Evolutionary conservation across 2,888 invertebrate species (phyloP).

Genomic region (Aphodius sticticus): DNA sequence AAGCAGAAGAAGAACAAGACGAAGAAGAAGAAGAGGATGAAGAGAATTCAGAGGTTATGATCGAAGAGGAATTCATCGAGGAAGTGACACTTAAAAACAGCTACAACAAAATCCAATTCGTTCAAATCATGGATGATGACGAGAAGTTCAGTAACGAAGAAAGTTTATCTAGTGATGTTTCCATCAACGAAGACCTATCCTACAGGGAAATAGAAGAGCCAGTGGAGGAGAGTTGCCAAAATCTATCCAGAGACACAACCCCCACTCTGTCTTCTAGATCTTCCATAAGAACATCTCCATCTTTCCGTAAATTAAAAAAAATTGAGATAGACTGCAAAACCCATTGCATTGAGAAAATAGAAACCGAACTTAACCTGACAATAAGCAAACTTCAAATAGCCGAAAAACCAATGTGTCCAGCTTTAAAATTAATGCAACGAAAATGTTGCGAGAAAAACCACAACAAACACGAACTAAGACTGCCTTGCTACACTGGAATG

Average conservation of each 20-base stretch:
- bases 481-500: conserved; percentile 64
- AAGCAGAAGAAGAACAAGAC: conserved; percentile 24
- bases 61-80: conserved; percentile 31
- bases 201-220: background rate
- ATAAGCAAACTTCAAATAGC: conserved; percentile 52
- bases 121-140: conserved; percentile 18
- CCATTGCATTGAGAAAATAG: conserved; percentile 57
- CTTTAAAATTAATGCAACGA: conserved; percentile 54
- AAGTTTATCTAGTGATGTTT: conserved; percentile 5
- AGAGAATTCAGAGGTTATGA: conserved; percentile 34
- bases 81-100: background rate
- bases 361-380: conserved; percentile 52
- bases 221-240: background rate
- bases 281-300: background rate
- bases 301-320: conserved; percentile 17
- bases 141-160: conserved; percentile 27
- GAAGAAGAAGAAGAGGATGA: conserved; percentile 35
- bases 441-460: conserved; percentile 60
- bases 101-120: background rate
- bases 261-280: background rate
- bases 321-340: conserved; percentile 52
- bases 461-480: conserved; percentile 53
- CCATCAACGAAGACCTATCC: background rate
- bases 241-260: background rate
- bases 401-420: conserved; percentile 53